Evolutionary conservation across 2,113 vertebrate genomes (phyloP).

Genomic region (Marmota monax): DNA sequence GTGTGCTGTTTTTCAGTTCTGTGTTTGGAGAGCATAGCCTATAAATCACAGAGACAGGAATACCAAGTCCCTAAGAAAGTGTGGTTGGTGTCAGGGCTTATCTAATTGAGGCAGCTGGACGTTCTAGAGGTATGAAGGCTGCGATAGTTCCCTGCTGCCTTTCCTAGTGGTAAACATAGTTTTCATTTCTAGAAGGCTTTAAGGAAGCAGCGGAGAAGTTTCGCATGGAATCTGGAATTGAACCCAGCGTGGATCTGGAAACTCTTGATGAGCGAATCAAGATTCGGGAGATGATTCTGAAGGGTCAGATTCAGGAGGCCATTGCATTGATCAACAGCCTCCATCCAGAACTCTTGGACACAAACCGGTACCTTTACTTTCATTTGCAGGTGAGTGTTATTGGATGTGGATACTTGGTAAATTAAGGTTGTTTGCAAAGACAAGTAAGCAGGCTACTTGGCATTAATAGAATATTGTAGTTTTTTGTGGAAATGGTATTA

Average conservation of each 20-base stretch:
- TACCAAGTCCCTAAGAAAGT: neutral
- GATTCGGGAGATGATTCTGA: conserved; percentile 98
- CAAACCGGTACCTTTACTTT: conserved; percentile 99
- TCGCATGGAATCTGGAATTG: conserved; percentile 98
- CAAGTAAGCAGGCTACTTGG: neutral
- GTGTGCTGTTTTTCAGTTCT: fast-evolving
- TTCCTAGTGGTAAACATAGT: conserved; percentile 31
- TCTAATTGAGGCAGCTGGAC: neutral
- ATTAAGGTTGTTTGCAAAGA: neutral
- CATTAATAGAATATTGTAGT: neutral
- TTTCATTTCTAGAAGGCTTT: conserved; percentile 94
- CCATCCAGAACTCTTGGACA: conserved; percentile 98
- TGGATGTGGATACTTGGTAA: neutral
- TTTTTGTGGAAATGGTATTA: neutral
- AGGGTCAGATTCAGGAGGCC: conserved; percentile 98
- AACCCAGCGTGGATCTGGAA: conserved; percentile 97
- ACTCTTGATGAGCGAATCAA: conserved; percentile 98
- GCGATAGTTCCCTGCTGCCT: fast-evolving
- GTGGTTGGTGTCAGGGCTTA: fast-evolving
- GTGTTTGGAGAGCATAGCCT: fast-evolving
- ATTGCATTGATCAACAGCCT: conserved; percentile 97
- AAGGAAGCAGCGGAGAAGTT: conserved; percentile 99
- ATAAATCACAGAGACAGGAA: neutral
- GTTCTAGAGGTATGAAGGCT: neutral
- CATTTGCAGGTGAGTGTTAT: conserved; percentile 93